Base-by-base conservation (phyloP, 1,140 invertebrate species). In the Pemphigus obesinymphae region DNA sequence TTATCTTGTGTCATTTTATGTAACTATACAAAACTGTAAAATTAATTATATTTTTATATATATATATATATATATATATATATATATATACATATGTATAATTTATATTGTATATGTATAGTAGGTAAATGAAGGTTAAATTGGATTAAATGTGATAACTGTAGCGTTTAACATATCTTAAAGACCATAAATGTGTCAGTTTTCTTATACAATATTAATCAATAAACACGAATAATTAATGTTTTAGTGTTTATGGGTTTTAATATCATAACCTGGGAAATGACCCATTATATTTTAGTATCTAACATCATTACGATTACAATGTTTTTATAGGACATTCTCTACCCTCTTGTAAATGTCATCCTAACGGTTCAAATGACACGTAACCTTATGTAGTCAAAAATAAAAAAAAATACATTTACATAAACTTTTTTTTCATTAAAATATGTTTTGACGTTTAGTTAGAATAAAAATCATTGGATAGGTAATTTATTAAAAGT, bases 321-420 rank as follows among this genome's bases (percentile, higher is more conserved):
- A 58, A 34, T 58, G n/a, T 78, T 78, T 78, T 23, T 58, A 37
- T 78, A 37, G 50, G 6, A 58, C 31, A 55, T 76, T 37, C 3
- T 78, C 11, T 55, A n/a, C 2, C 50, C 26, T 50, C 31, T 40
- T 78, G 48, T 58, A 78, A 78, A 78, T 78, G 73, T 78, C 73
- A 78, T 58, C 34, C 31, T 37, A 58, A 78, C 53, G 15, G 34
- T 40, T 6, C 50, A 78, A 78, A 78, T 58, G 34, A 78, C 50
- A 58, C 73, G 29, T 78, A 78, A 78, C 73, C 31, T 78, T 78
- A 78, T 58, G 15, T 26, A 55, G 20, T 34, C 20, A 53, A 76
- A 73, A 20, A 75, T 53, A 68, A 68, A 68, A 68, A 37, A 23
- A 37, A 68, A 29, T 61, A 10, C n/a, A n/a, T 23, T 20, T 1